These are phyloP conservation scores for Hemithea aestivaria DNA, from an alignment of 2,888 invertebrate genomes.

Conservation along the genomic window DNA sequence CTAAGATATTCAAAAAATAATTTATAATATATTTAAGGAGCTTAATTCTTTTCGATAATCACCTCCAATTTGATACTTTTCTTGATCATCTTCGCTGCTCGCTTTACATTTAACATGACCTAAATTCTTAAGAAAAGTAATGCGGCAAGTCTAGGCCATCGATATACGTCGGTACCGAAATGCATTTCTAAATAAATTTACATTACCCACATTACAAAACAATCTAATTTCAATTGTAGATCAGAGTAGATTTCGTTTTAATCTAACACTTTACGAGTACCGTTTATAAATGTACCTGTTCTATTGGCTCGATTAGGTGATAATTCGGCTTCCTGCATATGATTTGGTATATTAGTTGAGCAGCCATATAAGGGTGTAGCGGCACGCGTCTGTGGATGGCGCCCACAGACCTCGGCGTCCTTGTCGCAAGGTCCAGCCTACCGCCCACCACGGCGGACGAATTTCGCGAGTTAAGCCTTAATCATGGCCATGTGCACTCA, in stretches of 20 bases:
- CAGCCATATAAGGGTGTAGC: constrained; percentile 60
- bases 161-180: too few species aligned
- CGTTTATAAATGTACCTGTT: constrained; percentile 7
- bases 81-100: too few species aligned
- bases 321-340: constrained; percentile 26
- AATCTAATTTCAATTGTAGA: too few species aligned
- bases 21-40: too few species aligned
- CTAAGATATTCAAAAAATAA: too few species aligned
- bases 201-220: too few species aligned
- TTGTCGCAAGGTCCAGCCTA: constrained; percentile 72
- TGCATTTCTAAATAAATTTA: too few species aligned
- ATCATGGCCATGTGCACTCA: constrained; percentile 7
- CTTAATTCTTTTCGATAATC: too few species aligned
- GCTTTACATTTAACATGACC: too few species aligned
- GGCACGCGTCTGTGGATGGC: constrained; percentile 36
- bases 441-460: constrained; percentile 46
- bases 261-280: neutral
- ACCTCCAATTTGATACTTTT: too few species aligned
- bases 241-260: neutral
- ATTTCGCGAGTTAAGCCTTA: constrained; percentile 18
- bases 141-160: too few species aligned
- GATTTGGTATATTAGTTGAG: constrained; percentile 25
- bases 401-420: constrained; percentile 64
- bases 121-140: too few species aligned
- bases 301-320: constrained; percentile 20